phyloP scores from a whole-genome alignment of 2,888 invertebrate genomes.

The Gari tellinella region DNA sequence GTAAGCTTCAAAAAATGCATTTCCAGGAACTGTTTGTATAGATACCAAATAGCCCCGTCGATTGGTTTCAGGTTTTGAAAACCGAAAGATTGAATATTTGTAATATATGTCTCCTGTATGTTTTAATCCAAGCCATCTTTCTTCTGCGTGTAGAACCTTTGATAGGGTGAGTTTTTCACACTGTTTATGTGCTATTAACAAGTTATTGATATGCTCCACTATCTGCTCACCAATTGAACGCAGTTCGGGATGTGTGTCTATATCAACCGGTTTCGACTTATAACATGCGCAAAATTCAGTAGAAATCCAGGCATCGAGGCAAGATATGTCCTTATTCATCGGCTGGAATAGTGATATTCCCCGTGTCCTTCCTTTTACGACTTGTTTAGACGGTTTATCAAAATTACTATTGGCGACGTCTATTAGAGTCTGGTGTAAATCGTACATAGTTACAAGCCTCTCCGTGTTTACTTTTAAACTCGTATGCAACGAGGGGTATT shows the following conservation, averaged over 20 bases:
- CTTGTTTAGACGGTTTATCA: slow-evolving; percentile 17
- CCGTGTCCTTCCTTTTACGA: slow-evolving; percentile 32
- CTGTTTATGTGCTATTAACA: slow-evolving; percentile 85
- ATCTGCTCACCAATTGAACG: slow-evolving; percentile 86
- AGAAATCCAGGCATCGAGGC: slow-evolving; percentile 94
- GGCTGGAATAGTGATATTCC: slow-evolving; percentile 89
- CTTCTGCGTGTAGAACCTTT: slow-evolving; percentile 24
- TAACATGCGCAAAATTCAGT: slow-evolving; percentile 98
- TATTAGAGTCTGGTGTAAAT: slow-evolving; percentile 91
- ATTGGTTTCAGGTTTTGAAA: slow-evolving; percentile 43
- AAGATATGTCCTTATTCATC: slow-evolving; percentile 90
- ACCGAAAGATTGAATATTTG: slow-evolving; percentile 45
- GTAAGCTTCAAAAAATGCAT: slow-evolving; percentile 10
- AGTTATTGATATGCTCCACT: slow-evolving; percentile 56
- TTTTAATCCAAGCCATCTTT: slow-evolving; percentile 36
- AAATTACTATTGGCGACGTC: slow-evolving; percentile 86
- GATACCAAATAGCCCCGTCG: slow-evolving; percentile 31
- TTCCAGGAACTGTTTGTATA: slow-evolving; percentile 10
- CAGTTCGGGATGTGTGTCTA: slow-evolving; percentile 85
- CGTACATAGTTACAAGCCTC: slow-evolving; percentile 92
- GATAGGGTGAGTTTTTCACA: slow-evolving; percentile 86
- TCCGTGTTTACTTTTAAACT: slow-evolving; percentile 89
- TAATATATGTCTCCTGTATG: slow-evolving; percentile 37
- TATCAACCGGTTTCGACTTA: slow-evolving; percentile 89
- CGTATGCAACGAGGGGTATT: slow-evolving; percentile 88